These are phyloP conservation scores for Agelas oroides DNA, from an alignment of 37 sponge, comb jelly and placozoan species.

Conservation along the genomic window DNA sequence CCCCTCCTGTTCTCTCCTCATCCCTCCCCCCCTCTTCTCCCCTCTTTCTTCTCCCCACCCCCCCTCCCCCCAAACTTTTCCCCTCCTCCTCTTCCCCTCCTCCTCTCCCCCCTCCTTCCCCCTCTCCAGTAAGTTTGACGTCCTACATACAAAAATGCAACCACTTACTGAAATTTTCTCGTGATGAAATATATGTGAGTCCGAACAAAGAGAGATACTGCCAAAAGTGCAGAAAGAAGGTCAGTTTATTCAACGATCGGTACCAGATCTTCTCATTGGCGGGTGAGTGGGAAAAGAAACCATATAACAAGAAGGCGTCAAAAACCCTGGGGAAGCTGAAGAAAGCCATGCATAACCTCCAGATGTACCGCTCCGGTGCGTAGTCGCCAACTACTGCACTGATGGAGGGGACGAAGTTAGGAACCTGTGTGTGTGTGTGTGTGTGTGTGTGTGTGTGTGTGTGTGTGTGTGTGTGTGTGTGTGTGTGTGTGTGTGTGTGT, in stretches of 20 bases:
- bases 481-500: not conserved
- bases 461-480: constrained; percentile 5
- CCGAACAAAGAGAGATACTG: constrained; percentile 49
- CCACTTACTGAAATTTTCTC: constrained; percentile 59
- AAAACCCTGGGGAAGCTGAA: constrained; percentile 37
- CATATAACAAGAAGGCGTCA: constrained; percentile 50
- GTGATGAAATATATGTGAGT: constrained; percentile 58
- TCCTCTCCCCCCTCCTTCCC: not conserved
- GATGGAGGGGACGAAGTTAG: constrained; percentile 73
- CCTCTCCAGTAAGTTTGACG: too few relatives aligned
- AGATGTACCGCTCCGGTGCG: constrained; percentile 75
- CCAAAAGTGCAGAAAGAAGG: constrained; percentile 23
- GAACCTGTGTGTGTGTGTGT: constrained; percentile 50
- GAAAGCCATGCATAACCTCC: constrained; percentile 59
- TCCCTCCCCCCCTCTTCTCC: not conserved
- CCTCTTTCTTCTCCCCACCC: too few relatives aligned
- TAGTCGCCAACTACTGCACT: constrained; percentile 67
- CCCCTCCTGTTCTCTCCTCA: not conserved
- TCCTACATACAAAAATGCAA: not conserved
- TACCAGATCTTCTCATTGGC: constrained; percentile 8
- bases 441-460: not conserved
- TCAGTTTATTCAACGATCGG: constrained; percentile 33
- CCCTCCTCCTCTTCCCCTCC: not conserved
- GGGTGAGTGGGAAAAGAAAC: constrained; percentile 34
- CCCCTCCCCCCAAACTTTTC: too few relatives aligned